Evolutionary conservation across 2,888 invertebrate species (phyloP).

Genomic region (Neoascia interrupta): DNA sequence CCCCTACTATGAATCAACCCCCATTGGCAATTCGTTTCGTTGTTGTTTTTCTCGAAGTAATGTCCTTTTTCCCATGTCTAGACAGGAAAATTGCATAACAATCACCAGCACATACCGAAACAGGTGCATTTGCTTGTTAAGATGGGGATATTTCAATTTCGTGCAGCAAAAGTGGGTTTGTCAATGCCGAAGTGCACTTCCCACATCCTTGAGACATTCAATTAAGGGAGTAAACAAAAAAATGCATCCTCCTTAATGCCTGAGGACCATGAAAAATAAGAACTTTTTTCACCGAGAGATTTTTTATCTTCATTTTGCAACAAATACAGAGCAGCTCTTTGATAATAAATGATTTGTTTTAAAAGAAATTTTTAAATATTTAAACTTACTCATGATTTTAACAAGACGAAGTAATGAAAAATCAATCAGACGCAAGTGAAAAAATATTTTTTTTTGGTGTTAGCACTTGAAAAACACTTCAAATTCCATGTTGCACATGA

Average conservation of each 20-base stretch:
- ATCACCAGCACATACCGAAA: constrained; percentile 22
- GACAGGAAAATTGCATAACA: constrained; percentile 64
- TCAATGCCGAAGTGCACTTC: constrained; percentile 2
- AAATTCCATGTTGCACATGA: constrained; percentile 4
- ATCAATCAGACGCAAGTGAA: constrained; percentile 46
- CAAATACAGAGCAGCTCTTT: no score
- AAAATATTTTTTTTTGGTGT: neutral
- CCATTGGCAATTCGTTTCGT: neutral
- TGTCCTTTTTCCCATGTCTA: constrained; percentile 40
- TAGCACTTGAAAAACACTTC: neutral
- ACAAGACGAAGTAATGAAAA: constrained; percentile 28
- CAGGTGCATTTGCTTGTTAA: constrained; percentile 16
- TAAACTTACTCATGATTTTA: constrained; percentile 62
- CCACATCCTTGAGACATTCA: constrained; percentile 49
- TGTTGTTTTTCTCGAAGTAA: neutral
- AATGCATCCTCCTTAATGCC: no score
- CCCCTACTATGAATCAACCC: no score
- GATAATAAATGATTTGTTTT: neutral
- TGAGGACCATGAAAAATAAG: neutral
- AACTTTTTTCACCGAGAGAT: neutral
- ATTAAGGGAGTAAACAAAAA: constrained; percentile 60
- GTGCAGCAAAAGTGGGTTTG: no score
- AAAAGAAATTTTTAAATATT: constrained; percentile 23
- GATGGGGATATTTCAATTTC: constrained; percentile 8
- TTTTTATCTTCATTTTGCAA: no score